Evolutionary conservation across 2,888 invertebrate genomes (phyloP), one percentile per base, ranked within the genome.

Genomic region (Dusona sp.): DNA sequence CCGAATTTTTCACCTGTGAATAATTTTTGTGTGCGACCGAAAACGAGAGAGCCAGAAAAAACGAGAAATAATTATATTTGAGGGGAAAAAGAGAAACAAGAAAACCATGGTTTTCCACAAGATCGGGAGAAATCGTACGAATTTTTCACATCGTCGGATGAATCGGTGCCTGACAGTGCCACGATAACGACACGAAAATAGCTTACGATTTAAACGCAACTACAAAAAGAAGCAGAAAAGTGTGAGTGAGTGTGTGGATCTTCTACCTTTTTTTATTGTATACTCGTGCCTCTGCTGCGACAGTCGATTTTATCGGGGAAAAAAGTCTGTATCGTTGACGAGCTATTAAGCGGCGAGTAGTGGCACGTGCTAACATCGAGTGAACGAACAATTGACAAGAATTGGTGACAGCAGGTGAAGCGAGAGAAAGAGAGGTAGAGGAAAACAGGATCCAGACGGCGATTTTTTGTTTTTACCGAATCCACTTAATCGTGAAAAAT

Each of bases 81-180:
- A 51, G 42, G 48, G 25, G 38, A 79, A 38, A 38, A 42, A 11
- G 22, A 38, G 29, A 54, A 11, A 13, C 1, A 45, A 38, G 33
- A 70, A 9, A 83, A 86, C 48, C 29, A 83, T 86, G 86, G 67
- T 84, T 83, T 80, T 78, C 38, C 80, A 48, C 42, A 81, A 65
- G 84, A 73, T 64, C 86, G 83, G 67, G 57, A 67, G 51, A 67
- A 68, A 73, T 25, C 64, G 74, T 9, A 68, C 33, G 42, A 74
- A 68, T 68, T 81, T 64, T 61, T 48, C 19, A 25, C 57, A 45
- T 54, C 83, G 80, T 25, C 72, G 86, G 78, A 72, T 81, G n/a
- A 70, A 84, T 81, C 86, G 84, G 78, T 78, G 74, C 78, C 73
- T 77, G 80, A 81, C 29, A 74, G 80, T 84, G 83, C 74, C 86